phyloP scores from a whole-genome alignment of 2,113 vertebrate species.

The Tinamus guttatus region DNA sequence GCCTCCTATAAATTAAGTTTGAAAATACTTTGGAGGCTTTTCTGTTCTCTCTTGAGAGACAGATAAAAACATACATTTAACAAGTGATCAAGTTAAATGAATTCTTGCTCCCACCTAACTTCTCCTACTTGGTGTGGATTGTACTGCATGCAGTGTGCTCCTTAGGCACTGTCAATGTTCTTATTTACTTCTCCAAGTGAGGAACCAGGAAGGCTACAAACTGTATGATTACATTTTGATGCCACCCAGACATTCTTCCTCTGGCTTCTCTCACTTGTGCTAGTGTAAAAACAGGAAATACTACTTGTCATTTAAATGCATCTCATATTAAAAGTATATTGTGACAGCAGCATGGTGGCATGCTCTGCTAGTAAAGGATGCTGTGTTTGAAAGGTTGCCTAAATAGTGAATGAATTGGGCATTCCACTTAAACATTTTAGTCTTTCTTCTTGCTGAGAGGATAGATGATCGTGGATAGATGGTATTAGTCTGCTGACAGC shows the following conservation, averaged over 20 bases:
- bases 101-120: neutral
- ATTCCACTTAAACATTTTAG: neutral
- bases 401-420: neutral
- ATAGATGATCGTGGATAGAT: neutral
- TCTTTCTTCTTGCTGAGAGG: neutral
- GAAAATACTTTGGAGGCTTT: constrained; percentile 12
- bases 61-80: constrained; percentile 24
- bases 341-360: neutral
- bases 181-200: neutral
- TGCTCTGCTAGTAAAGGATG: neutral
- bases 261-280: neutral
- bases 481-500: neutral
- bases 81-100: neutral
- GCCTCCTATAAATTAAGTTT: neutral
- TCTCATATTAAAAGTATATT: neutral
- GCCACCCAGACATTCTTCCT: neutral
- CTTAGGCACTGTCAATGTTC: neutral
- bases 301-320: neutral
- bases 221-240: neutral
- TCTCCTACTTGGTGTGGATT: neutral
- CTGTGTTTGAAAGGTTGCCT: neutral
- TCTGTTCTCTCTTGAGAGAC: neutral
- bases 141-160: neutral
- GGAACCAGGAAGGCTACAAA: neutral
- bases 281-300: neutral